These are phyloP conservation scores for Oncorhynchus nerka DNA, from an alignment of 2,113 vertebrate species.

Conservation along the genomic window DNA sequence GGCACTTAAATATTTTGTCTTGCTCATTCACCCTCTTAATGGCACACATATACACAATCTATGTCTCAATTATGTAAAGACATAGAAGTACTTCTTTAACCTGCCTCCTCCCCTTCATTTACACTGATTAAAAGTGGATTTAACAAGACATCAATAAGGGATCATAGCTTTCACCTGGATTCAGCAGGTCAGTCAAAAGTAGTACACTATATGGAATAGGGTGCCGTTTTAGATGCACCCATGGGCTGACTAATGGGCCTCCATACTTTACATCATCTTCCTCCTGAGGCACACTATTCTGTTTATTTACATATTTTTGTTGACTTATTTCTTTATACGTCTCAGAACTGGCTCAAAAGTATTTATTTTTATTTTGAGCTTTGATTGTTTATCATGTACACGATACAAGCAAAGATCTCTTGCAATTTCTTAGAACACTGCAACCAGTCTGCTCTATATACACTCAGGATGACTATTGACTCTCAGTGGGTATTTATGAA, in stretches of 20 bases:
- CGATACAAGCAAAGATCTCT: not conserved
- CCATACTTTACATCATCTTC: conserved; percentile 33
- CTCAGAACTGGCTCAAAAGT: conserved; percentile 34
- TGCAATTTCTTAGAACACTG: not conserved
- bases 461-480: conserved; percentile 2
- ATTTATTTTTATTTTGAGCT: not conserved
- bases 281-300: conserved; percentile 61
- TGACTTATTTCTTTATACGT: conserved; percentile 18
- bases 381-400: not conserved
- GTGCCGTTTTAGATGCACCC: no score
- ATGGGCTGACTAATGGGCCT: conserved; percentile 56
- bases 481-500: not conserved
- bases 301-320: conserved; percentile 35
- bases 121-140: no score
- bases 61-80: no score
- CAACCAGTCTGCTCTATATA: not conserved
- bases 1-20: no score
- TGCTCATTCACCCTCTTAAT: no score
- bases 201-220: no score
- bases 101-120: no score
- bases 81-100: no score
- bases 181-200: no score
- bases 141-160: no score
- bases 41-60: no score
- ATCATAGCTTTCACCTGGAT: no score